Base-by-base conservation (phyloP, 2,797 vertebrate species). In the Petrocephalus schoutedeni region DNA sequence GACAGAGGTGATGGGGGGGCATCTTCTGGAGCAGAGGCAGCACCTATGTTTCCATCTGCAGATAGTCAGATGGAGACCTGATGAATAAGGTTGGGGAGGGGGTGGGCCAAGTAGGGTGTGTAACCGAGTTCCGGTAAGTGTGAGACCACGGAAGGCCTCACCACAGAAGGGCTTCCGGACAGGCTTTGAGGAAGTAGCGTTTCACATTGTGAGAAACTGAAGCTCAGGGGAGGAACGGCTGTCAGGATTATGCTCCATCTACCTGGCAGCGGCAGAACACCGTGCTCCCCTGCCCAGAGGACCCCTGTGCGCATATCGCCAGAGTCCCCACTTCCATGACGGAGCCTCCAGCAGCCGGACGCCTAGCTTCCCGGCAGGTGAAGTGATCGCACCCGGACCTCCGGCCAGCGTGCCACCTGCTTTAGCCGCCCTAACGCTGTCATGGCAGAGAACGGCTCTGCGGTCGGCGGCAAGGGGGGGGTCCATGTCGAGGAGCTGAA, bases 401-500 rank as follows among this genome's bases (percentile, higher is more conserved):
- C 45, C 12, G 28, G 45, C 64, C 23, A 8, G 23, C 0, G 0
- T 41, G 9, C 3, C 64, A 36, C 45, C 23, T 56, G 21, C n/a
- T 67, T 32, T 3, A 59, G 86, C n/a, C 58, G 5, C 54, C 36
- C 2, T 16, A 23, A 61, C n/a, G 19, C 85, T 77, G 54, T 91
- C 86, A 96, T 96, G 95, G 94, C 94, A 71, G 92, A 95, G 88
- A 95, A 95, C 86, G 87, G 86, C 59, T 86, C 86, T 49, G 58
- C 41, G 4, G 58, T n/a, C 5, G 12, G 84, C 32, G 91, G 91
- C 21, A 89, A 90, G 54, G 88, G 88, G 12, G 51, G 53, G 4
- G 93, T 91, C 88, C 91, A 88, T 2, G 87, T 49, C 36, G 91
- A 96, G 2, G 92, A 95, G 86, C 93, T 98, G 64, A 99, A 99